A percentile compares a stretch with the other conserved stretches of the same genome.
Conservation (phyloP, 2,113 vertebrate species). For the Agapornis roseicollis region DNA sequence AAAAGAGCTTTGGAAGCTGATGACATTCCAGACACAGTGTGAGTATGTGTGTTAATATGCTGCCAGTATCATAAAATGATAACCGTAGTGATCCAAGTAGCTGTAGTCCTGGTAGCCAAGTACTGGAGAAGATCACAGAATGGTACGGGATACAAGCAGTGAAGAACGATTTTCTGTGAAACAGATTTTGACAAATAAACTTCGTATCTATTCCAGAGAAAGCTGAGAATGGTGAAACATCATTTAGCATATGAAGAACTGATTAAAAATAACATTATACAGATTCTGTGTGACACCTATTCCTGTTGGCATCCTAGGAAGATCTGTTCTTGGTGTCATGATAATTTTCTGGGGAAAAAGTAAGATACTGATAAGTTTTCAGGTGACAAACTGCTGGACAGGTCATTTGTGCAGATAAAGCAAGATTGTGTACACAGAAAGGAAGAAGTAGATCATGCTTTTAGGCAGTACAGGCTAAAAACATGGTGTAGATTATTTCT, state of each 20-base stretch:
- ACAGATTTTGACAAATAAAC: not conserved
- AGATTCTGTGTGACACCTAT: slow-evolving; percentile 13
- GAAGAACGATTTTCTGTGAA: not conserved
- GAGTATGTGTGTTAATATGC: not conserved
- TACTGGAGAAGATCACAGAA: not conserved
- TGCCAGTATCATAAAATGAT: not conserved
- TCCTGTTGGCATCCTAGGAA: not conserved
- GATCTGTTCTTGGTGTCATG: not conserved
- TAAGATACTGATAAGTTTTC: not conserved
- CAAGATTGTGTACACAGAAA: not conserved
- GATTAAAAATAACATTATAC: not conserved
- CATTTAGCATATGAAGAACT: not conserved
- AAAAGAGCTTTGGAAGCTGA: not conserved
- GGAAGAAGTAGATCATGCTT: not conserved
- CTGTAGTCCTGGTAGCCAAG: not conserved
- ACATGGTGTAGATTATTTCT: not conserved
- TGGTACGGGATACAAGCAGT: not conserved
- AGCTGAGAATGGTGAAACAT: not conserved
- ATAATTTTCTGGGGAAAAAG: not conserved
- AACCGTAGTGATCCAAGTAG: not conserved
- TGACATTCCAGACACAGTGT: not conserved
- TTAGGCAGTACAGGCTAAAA: not conserved
- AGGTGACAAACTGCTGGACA: not conserved
- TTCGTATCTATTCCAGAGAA: not conserved
- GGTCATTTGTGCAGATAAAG: not conserved